Evolutionary conservation across 2,113 vertebrate species (phyloP), one percentile per base, ranked within the genome.

Genomic region (Saimiri boliviensis): DNA sequence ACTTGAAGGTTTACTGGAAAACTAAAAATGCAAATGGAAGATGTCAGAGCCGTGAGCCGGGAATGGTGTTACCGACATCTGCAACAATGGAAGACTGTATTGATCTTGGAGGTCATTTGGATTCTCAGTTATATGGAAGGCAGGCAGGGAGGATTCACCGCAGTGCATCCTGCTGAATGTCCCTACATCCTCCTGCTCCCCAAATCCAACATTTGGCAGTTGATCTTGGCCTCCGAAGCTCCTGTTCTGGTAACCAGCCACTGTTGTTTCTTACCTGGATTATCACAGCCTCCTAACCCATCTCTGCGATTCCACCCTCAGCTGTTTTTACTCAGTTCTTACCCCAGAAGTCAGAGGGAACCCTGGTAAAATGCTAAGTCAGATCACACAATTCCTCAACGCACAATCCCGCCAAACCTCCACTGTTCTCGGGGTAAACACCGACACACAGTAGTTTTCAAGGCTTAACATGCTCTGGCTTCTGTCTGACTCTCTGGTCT

Each of bases 11-110:
- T 81, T 76, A 92, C 60, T 86, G 49, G 56, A 85, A 89, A 92
- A 89, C 82, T 82, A 40, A 93, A 92, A 89, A 81, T 60, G 74
- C 47, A 89, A 80, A 80, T 79, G 70, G 87, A 91, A 74, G 13
- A 32, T 42, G 8, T 84, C 54, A n/a, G 30, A 45, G n/a, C 47
- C 10, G 30, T 35, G 30, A 14, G 58, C 17, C 54, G 27, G 42
- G n/a, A 71, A 60, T 19, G 45, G 71, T 45, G 60, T 42, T 79
- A 49, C 20, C 16, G 40, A 32, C 30, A 70, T 74, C 66, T 56
- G 52, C 92, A 84, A 87, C 52, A 21, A 19, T 8, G 60, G 54
- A 42, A 60, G 27, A 23, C 17, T n/a, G 10, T 32, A 40, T 37
- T 52, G 30, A 63, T 83, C n/a, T 52, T 27, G 47, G 81, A 63